Percentiles rank a stretch among this genome's conserved stretches.
These are phyloP conservation scores for Tholera decimalis DNA, from an alignment of 2,888 invertebrate species.

Conservation along the genomic window DNA sequence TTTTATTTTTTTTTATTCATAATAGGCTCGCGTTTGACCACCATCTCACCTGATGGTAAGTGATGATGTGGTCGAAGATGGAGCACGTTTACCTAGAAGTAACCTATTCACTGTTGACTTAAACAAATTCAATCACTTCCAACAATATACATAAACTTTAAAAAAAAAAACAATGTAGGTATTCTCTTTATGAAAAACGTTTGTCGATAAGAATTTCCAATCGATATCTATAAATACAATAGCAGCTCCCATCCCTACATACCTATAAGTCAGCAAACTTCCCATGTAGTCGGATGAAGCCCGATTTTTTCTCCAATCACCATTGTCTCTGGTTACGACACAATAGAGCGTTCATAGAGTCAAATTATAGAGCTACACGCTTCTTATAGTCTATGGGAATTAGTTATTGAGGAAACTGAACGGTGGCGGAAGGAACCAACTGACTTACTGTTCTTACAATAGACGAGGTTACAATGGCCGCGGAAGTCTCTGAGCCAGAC, in stretches of 20 bases:
- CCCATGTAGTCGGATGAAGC: constrained; percentile 36
- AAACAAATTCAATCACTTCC: no score
- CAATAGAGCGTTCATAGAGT: constrained; percentile 46
- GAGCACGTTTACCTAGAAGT: no score
- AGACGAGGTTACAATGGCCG: no score
- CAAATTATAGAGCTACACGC: constrained; percentile 46
- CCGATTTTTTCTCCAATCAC: constrained; percentile 31
- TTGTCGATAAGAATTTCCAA: background rate
- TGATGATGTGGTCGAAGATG: no score
- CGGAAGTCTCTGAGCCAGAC: background rate
- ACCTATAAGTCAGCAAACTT: constrained; percentile 34
- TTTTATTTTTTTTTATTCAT: no score
- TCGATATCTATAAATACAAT: constrained; percentile 11
- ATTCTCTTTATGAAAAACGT: no score
- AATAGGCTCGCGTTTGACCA: no score
- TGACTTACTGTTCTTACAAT: background rate
- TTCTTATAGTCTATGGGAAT: constrained; percentile 54
- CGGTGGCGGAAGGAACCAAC: constrained; percentile 6
- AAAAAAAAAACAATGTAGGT: no score
- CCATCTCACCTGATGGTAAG: no score
- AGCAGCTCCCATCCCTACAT: constrained; percentile 10
- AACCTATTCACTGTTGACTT: no score
- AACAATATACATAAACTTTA: no score
- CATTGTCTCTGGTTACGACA: constrained; percentile 56
- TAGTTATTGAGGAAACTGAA: constrained; percentile 22